phyloP scores from a whole-genome alignment of 1,140 invertebrate genomes.

The fruit fly (Drosophila melanogaster) region Release_6_plus_ISO1_MT NT_037436.4:13626501-13627000 shows the following conservation, averaged over 20 bases:
- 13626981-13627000: constrained; percentile 47
- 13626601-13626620: constrained; percentile 49
- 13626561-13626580: constrained; percentile 81
- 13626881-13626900: constrained; percentile 22
- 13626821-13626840: constrained; percentile 50
- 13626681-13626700: constrained; percentile 5
- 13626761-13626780: constrained; percentile 80
- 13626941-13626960: constrained; percentile 83
- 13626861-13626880: constrained; percentile 48
- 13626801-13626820: constrained; percentile 84
- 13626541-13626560: constrained; percentile 53
- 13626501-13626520: not conserved
- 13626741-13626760: constrained; percentile 52
- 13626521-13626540: not conserved
- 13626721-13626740: constrained; percentile 13
- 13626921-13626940: constrained; percentile 83
- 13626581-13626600: constrained; percentile 80
- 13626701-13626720: not conserved
- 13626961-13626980: constrained; percentile 39
- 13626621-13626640: constrained; percentile 84
- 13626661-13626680: constrained; percentile 84
- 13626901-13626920: constrained; percentile 84
- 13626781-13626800: constrained; percentile 84
- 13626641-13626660: constrained; percentile 84
- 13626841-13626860: not conserved